Conservation (phyloP, 2,888 invertebrate species). For the Strigamia crassipes region DNA sequence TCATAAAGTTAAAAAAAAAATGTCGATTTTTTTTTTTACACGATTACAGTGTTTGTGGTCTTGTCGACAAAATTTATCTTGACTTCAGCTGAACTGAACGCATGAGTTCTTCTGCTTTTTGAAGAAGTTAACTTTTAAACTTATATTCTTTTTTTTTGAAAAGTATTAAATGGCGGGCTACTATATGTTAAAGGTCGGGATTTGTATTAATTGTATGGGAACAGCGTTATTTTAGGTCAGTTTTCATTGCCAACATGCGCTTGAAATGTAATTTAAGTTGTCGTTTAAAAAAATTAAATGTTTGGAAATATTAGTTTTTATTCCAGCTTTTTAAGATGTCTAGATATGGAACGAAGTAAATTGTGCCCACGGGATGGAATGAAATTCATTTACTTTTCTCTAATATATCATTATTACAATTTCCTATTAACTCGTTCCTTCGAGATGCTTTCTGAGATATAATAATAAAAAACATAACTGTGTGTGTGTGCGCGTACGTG, state of each 20-base stretch:
- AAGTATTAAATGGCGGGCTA: not conserved
- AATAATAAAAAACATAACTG: not conserved
- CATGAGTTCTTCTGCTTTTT: not conserved
- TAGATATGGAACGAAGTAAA: not conserved
- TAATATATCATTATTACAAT: conserved; percentile 10
- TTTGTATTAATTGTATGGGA: not conserved
- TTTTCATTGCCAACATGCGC: not conserved
- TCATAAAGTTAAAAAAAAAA: not conserved
- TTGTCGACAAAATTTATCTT: not conserved
- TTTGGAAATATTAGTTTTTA: not conserved
- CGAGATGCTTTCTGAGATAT: not conserved
- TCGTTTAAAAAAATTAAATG: not conserved
- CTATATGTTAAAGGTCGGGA: not conserved
- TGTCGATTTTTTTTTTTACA: not conserved
- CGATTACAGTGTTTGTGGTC: not conserved
- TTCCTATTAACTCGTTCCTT: not conserved
- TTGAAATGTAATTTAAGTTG: not conserved
- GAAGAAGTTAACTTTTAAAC: not conserved
- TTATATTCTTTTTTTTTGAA: not conserved
- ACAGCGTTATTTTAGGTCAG: not conserved
- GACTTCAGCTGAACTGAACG: not conserved
- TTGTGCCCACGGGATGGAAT: not conserved
- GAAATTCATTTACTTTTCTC: conserved; percentile 10
- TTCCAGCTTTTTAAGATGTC: not conserved
- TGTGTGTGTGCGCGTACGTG: not conserved